These are phyloP conservation scores for Chamaedrilus cognettii DNA, from an alignment of 2,888 invertebrate genomes.

Conservation along the genomic window DNA sequence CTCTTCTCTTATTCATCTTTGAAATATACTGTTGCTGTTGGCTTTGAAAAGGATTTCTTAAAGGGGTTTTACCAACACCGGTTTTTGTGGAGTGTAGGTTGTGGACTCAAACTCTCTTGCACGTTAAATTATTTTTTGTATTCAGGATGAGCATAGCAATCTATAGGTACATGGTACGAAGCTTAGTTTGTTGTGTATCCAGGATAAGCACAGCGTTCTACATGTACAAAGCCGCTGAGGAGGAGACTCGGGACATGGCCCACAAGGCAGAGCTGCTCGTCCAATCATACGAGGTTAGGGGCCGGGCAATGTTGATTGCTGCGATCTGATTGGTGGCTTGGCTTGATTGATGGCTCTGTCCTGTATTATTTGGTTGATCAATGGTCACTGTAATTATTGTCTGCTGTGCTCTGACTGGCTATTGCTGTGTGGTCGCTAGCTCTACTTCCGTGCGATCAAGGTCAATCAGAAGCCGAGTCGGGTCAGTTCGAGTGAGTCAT, in stretches of 20 bases:
- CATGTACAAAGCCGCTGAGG: conserved; percentile 42
- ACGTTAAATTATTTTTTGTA: too few relatives aligned
- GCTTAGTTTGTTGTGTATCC: too few relatives aligned
- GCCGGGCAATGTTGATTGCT: too few relatives aligned
- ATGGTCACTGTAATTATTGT: not conserved
- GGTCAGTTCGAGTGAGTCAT: conserved; percentile 27
- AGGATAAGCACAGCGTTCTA: conserved; percentile 47
- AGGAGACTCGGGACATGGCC: conserved; percentile 24
- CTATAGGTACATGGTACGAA: too few relatives aligned
- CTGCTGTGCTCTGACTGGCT: not conserved
- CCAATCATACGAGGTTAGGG: conserved; percentile 44
- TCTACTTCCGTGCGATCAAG: conserved; percentile 47
- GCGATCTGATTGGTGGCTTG: not conserved
- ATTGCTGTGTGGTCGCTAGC: conserved; percentile 37
- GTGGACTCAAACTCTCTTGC: too few relatives aligned
- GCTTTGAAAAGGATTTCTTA: not conserved
- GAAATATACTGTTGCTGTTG: not conserved
- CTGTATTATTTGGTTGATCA: not conserved
- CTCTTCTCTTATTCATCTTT: not conserved
- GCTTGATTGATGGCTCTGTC: not conserved
- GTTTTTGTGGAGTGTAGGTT: too few relatives aligned
- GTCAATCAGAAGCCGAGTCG: conserved; percentile 27
- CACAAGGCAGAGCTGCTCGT: conserved; percentile 36
- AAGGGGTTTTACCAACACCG: not conserved
- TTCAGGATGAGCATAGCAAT: too few relatives aligned